phyloP scores from a whole-genome alignment of 2,888 invertebrate genomes.

The Orchesellides sinensis region DNA sequence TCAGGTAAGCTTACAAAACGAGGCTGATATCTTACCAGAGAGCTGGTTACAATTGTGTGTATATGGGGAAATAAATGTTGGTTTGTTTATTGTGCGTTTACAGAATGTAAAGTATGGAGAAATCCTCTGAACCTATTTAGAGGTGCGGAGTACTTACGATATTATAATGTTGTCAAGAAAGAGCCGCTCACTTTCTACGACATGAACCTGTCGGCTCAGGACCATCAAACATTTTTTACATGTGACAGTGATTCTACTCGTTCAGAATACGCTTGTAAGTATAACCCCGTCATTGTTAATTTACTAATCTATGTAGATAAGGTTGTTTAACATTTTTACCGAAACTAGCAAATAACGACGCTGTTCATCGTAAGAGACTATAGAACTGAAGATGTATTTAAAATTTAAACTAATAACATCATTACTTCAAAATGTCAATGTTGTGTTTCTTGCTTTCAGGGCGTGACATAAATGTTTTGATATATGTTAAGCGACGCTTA shows the following conservation, averaged over 20 bases:
- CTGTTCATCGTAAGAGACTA: conserved; percentile 81
- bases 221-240: conserved; percentile 97
- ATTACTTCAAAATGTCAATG: neutral
- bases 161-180: conserved; percentile 92
- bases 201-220: conserved; percentile 99
- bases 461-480: conserved; percentile 94
- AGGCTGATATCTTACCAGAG: no score
- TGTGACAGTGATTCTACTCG: conserved; percentile 92
- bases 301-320: neutral
- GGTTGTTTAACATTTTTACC: conserved; percentile 75
- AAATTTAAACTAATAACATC: no score
- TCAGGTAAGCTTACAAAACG: conserved; percentile 76
- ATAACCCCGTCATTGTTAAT: neutral
- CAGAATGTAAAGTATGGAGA: conserved; percentile 96
- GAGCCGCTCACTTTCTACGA: conserved; percentile 99
- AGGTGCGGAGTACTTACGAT: conserved; percentile 97
- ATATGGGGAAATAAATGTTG: no score
- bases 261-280: conserved; percentile 89
- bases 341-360: conserved; percentile 87
- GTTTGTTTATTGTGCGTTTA: conserved; percentile 65
- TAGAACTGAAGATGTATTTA: neutral
- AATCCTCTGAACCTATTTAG: conserved; percentile 97
- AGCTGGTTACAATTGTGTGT: no score
- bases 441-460: conserved; percentile 78
- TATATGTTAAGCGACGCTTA: conserved; percentile 93